Percentiles rank a stretch among this genome's conserved stretches.
Conservation (phyloP, 2,888 invertebrate species). For the Sinohyriopsis cumingii region DNA sequence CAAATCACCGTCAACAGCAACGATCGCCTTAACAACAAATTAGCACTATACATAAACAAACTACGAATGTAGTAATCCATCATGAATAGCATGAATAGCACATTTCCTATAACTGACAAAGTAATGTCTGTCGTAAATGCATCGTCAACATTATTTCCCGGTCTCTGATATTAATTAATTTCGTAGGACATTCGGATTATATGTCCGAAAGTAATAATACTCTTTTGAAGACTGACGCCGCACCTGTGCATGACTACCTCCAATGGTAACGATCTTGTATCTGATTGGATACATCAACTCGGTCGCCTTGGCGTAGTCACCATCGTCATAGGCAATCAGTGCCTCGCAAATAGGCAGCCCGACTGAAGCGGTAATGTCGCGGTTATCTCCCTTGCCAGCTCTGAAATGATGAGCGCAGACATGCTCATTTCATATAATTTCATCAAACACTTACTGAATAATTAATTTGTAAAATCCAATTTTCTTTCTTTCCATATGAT, state of each 20-base stretch:
- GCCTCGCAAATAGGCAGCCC: conserved; percentile 66
- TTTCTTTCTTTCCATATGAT: background rate
- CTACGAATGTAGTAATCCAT: no score
- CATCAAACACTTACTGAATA: background rate
- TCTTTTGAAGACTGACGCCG: background rate
- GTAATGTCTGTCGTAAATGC: no score
- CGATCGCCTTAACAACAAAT: no score
- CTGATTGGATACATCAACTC: conserved; percentile 67
- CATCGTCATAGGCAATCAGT: conserved; percentile 66
- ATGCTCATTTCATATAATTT: conserved; percentile 1
- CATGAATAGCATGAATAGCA: no score
- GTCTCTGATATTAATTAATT: no score
- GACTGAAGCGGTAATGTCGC: conserved; percentile 49
- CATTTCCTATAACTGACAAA: no score
- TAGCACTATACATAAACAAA: no score
- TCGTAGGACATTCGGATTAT: no score
- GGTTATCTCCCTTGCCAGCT: conserved; percentile 44
- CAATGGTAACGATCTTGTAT: conserved; percentile 67
- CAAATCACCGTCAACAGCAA: no score
- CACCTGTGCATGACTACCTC: conserved; percentile 74
- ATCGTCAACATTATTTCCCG: no score
- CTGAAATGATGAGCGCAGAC: conserved; percentile 23
- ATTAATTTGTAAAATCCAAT: background rate
- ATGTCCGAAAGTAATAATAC: no score
- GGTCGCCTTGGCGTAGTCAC: conserved; percentile 64